Conservation (phyloP, 2,113 vertebrate species). For the Clarias magur region DNA sequence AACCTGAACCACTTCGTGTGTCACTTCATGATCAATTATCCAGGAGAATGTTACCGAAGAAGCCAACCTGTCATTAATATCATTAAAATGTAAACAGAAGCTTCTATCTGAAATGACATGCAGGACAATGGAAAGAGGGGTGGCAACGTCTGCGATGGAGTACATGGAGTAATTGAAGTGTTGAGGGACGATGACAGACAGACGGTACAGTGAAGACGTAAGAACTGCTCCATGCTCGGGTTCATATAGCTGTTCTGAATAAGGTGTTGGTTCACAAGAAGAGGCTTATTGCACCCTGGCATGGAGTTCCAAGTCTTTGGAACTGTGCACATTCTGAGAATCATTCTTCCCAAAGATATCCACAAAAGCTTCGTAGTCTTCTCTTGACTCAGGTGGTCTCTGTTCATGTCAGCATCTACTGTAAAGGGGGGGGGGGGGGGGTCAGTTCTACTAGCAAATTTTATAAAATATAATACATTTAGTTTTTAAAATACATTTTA, state of each 20-base stretch:
- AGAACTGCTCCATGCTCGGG: neutral
- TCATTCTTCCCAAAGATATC: neutral
- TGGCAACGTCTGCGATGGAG: slow-evolving; percentile 61
- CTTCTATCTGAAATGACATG: slow-evolving; percentile 74
- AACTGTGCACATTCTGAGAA: neutral
- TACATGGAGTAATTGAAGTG: neutral
- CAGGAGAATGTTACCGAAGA: slow-evolving; percentile 70
- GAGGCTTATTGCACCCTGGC: neutral
- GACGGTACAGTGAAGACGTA: neutral
- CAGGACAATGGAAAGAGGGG: slow-evolving; percentile 68
- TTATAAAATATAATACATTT: neutral
- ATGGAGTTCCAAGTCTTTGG: neutral
- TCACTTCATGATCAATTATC: slow-evolving; percentile 75
- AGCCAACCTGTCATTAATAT: slow-evolving; percentile 72
- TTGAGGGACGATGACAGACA: slow-evolving; percentile 19
- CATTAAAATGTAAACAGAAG: slow-evolving; percentile 78
- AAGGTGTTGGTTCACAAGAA: neutral
- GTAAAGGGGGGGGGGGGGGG: too few relatives aligned
- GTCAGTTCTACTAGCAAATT: neutral
- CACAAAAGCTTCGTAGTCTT: neutral
- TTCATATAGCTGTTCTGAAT: neutral
- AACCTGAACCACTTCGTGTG: slow-evolving; percentile 71
- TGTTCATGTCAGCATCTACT: neutral
- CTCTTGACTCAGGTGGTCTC: neutral
- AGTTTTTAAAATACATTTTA: too few relatives aligned